These are phyloP conservation scores for Lates calcarifer DNA, from an alignment of 2,113 vertebrate genomes.

Conservation along the genomic window DNA sequence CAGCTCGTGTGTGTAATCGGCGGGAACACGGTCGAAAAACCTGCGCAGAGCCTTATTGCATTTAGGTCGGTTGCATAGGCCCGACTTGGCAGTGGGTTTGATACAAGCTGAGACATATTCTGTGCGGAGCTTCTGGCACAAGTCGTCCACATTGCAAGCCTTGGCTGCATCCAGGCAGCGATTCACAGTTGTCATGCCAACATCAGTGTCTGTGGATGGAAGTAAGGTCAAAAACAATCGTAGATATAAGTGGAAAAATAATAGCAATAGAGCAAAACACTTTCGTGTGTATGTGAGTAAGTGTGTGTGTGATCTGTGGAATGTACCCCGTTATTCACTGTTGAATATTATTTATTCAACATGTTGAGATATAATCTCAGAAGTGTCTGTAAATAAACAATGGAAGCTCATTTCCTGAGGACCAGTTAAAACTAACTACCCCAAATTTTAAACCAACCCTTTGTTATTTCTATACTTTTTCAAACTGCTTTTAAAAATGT, in stretches of 20 bases:
- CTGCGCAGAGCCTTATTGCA: conserved; percentile 91
- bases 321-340: neutral
- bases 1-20: conserved; percentile 90
- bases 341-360: conserved; percentile 32
- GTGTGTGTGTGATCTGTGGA: neutral
- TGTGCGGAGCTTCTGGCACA: conserved; percentile 92
- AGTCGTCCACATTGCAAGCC: conserved; percentile 90
- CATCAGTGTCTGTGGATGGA: conserved; percentile 78
- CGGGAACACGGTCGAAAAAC: conserved; percentile 93
- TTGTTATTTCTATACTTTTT: neutral
- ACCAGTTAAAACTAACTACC: conserved; percentile 27
- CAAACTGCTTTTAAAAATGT: neutral
- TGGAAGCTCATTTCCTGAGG: conserved; percentile 2
- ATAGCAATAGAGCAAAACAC: neutral
- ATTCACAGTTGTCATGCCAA: conserved; percentile 85
- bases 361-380: conserved; percentile 10
- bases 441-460: neutral
- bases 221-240: conserved; percentile 31
- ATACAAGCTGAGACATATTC: conserved; percentile 93
- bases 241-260: conserved; percentile 28
- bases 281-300: conserved; percentile 11
- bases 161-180: conserved; percentile 93
- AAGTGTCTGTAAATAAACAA: conserved; percentile 18
- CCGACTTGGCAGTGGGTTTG: conserved; percentile 80
- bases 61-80: conserved; percentile 87